A percentile compares a stretch with the other conserved stretches of the same genome.
These are phyloP conservation scores for Atlantisia rogersi DNA, from an alignment of 2,113 vertebrate genomes.

Conservation along the genomic window DNA sequence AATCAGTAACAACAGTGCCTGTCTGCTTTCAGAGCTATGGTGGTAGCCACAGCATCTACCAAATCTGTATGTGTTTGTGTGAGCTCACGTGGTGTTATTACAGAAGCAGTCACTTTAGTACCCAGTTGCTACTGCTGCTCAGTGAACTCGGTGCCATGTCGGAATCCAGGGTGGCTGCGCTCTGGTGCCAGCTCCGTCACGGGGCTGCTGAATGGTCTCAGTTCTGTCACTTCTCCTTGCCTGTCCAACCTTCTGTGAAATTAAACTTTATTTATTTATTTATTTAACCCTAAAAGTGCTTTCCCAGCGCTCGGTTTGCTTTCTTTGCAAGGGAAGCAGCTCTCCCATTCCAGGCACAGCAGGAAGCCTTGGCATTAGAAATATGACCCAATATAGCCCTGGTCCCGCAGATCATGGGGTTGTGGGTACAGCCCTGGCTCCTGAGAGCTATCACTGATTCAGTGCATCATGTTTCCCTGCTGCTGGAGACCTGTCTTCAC, in stretches of 20 bases:
- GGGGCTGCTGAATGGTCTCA: neutral
- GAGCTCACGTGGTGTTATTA: neutral
- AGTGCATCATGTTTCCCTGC: accelerated
- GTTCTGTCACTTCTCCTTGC: neutral
- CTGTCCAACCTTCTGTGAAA: neutral
- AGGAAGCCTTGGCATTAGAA: neutral
- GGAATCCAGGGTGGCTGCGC: accelerated
- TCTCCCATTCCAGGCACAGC: neutral
- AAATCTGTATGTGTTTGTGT: accelerated
- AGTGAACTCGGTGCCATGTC: neutral
- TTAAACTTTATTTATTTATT: neutral
- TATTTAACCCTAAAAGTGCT: neutral
- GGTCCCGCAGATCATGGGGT: accelerated
- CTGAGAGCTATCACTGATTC: accelerated
- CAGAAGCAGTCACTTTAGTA: neutral
- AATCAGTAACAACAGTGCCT: neutral
- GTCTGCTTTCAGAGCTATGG: neutral
- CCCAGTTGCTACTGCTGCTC: neutral
- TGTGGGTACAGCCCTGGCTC: neutral
- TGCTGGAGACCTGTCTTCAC: neutral
- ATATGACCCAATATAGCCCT: accelerated
- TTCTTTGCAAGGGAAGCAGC: neutral
- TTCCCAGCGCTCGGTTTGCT: neutral
- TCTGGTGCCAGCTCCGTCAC: neutral
- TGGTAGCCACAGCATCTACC: neutral